Percentiles rank a stretch among this genome's conserved stretches.
Conservation (phyloP, 2,888 invertebrate genomes). For the Rhaphigaster nebulosa region DNA sequence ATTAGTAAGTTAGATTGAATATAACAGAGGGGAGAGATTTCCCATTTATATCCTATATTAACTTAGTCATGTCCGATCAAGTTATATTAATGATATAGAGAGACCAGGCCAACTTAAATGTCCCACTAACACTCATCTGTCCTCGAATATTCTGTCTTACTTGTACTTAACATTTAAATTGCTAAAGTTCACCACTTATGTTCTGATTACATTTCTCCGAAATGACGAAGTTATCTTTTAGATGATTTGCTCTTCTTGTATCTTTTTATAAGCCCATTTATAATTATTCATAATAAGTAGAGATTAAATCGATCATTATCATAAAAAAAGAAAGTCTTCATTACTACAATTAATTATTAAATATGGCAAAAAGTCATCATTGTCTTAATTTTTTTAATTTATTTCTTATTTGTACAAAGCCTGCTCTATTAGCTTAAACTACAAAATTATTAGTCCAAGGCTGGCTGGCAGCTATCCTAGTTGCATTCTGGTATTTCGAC, state of each 20-base stretch:
- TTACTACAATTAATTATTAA: too few species aligned
- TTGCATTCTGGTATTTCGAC: too few species aligned
- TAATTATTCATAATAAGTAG: too few species aligned
- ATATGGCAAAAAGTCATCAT: too few species aligned
- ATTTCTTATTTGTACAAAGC: too few species aligned
- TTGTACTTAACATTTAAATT: background rate
- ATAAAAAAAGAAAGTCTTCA: too few species aligned
- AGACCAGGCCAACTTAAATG: background rate
- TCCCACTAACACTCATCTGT: background rate
- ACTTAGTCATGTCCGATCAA: conserved; percentile 2
- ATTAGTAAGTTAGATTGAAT: conserved; percentile 36
- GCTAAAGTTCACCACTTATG: background rate
- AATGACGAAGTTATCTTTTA: background rate
- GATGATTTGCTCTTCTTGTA: background rate
- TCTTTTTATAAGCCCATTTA: background rate
- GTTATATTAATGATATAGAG: conserved; percentile 18
- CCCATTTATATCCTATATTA: conserved; percentile 1
- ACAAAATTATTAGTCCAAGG: too few species aligned
- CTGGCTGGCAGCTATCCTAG: too few species aligned
- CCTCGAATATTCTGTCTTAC: background rate
- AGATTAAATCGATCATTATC: too few species aligned
- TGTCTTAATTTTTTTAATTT: too few species aligned
- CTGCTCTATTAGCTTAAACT: too few species aligned
- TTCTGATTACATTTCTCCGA: background rate
- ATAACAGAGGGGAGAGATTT: background rate